Evolutionary conservation across 2,113 vertebrate genomes (phyloP), one percentile per base, ranked within the genome.

Genomic region (Macquaria australasica): DNA sequence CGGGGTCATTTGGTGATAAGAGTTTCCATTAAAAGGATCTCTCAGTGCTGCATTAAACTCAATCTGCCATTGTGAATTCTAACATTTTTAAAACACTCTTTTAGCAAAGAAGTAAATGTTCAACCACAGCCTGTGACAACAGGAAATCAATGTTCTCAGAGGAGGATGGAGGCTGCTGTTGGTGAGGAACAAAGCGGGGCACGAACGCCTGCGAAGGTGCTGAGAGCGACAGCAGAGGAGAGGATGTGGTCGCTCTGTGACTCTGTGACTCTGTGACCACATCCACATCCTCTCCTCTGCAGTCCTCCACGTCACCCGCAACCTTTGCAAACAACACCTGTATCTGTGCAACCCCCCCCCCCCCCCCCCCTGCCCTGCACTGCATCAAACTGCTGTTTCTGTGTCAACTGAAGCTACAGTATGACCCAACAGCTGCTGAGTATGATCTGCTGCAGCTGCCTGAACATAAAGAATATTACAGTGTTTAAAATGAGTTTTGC

Each of bases 211-310:
- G 56, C 6, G 2, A 23, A 43, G 63, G 50, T 37, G n/a, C 2
- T 16, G 14, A 48, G 31, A 64, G 64, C 41, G 6, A 48, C 53
- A 66, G 51, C 53, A 59, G 64, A 48, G 63, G 9, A 68, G 34
- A 68, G 77, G 77, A 79, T 79, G 77, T 79, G 77, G 28, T 31
- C n/a, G n/a, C n/a, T n/a, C n/a, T n/a, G n/a, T n/a, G n/a, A n/a
- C n/a, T n/a, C n/a, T n/a, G n/a, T n/a, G n/a, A n/a, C n/a, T n/a
- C n/a, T n/a, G n/a, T n/a, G n/a, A n/a, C n/a, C n/a, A n/a, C n/a
- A n/a, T n/a, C n/a, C n/a, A n/a, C n/a, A n/a, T n/a, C n/a, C n/a
- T n/a, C n/a, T n/a, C n/a, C n/a, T n/a, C n/a, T n/a, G 23, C 10
- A 21, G 16, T 14, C 2, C 34, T 39, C 43, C 4, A 4, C 73